A percentile compares a stretch with the other conserved stretches of the same genome.
Conservation (phyloP, 2,113 vertebrate species). For the Taurulus bubalis region DNA sequence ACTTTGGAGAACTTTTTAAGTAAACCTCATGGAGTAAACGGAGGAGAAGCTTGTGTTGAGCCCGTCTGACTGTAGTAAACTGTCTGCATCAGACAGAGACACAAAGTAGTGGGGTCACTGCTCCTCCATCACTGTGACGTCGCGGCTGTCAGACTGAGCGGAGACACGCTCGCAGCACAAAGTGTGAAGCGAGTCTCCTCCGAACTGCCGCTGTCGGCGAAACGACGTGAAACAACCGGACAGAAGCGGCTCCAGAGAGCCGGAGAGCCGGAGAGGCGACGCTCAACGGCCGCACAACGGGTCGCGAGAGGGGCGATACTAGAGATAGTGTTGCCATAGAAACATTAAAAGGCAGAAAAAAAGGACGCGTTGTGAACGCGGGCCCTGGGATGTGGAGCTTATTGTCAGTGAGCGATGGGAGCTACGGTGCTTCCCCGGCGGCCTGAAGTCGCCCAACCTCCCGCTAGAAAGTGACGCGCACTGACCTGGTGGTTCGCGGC, state of each 20-base stretch:
- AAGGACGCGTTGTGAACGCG: no score
- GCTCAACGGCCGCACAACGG: not conserved
- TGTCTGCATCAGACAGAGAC: no score
- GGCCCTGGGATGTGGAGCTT: not conserved
- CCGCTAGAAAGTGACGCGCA: not conserved
- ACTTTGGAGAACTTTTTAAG: not conserved
- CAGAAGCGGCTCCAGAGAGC: no score
- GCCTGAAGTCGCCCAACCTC: not conserved
- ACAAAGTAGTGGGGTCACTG: no score
- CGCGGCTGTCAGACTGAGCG: not conserved
- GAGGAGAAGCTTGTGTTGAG: not conserved
- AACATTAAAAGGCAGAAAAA: not conserved
- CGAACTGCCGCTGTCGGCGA: not conserved
- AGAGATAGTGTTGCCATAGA: not conserved
- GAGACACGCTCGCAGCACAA: not conserved
- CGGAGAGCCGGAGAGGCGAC: not conserved
- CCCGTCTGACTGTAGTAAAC: no score
- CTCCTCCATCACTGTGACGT: no score
- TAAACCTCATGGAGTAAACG: not conserved
- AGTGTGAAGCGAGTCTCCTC: not conserved
- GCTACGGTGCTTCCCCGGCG: no score
- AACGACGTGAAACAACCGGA: not conserved
- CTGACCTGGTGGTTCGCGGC: constrained; percentile 37
- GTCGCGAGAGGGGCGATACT: not conserved
- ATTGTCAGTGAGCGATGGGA: constrained; percentile 3